phyloP scores from a whole-genome alignment of 2,113 vertebrate species.

The Menura novaehollandiae region DNA sequence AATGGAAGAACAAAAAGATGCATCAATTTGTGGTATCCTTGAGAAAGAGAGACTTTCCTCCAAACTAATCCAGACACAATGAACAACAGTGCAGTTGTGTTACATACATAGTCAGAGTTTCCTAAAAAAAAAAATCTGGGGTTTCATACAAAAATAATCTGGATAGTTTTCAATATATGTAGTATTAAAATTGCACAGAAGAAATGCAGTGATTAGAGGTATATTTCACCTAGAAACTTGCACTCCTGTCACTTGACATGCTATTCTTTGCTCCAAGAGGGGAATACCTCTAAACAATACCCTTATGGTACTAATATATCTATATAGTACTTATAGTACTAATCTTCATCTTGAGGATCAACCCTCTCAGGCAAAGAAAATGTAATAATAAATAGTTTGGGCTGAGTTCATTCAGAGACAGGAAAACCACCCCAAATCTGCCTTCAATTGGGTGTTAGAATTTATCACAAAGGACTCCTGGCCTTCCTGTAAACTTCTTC shows the following conservation, averaged over 20 bases:
- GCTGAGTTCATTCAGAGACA: neutral
- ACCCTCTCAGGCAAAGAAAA: neutral
- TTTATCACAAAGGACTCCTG: neutral
- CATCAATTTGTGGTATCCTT: neutral
- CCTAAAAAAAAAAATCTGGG: neutral
- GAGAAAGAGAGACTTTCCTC: neutral
- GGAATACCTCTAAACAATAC: neutral
- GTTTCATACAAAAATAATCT: neutral
- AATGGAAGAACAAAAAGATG: neutral
- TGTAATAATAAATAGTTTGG: neutral
- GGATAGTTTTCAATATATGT: neutral
- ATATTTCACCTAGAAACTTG: neutral
- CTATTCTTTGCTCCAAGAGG: neutral
- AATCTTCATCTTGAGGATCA: neutral
- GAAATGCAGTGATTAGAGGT: neutral
- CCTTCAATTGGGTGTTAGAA: neutral
- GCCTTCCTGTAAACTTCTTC: neutral
- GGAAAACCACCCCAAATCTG: neutral
- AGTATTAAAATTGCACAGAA: neutral
- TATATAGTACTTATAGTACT: neutral
- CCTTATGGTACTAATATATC: neutral
- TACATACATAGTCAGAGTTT: neutral
- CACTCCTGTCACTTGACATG: neutral
- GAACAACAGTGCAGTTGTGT: neutral
- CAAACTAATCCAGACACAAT: neutral